Base-by-base conservation (phyloP, 2,797 vertebrate genomes). In the Sebastolobus alascanus region DNA sequence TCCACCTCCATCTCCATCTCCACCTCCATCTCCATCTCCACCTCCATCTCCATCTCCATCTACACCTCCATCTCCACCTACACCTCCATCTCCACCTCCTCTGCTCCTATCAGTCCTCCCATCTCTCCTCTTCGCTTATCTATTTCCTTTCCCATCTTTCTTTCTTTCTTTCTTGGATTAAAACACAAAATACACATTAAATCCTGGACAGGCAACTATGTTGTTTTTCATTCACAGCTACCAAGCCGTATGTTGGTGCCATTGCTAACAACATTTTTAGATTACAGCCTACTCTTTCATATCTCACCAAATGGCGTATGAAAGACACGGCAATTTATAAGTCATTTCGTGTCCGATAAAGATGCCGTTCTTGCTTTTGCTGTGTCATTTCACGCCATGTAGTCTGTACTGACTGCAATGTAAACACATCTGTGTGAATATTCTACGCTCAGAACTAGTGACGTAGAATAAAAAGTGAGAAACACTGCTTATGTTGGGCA, bases 1-100 rank as follows among this genome's bases (percentile, higher is more conserved):
- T 43, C 40, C 40, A 43, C 22, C 68, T 63, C 58, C 54, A 68
- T 74, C 73, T 79, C 71, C 76, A n/a, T n/a, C n/a, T n/a, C n/a
- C n/a, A n/a, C n/a, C n/a, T n/a, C 31, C 31, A 33, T 4, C 31
- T 33, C 31, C 31, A 33, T 33, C 6, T 33, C 31, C 31, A 33
- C 5, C 31, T 31, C 3, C 31, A 31, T 31, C 31, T 31, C 31
- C 31, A 31, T 31, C 31, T 31, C 31, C 1, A 40, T n/a, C n/a
- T n/a, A n/a, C n/a, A n/a, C 2, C 0, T 35, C 33, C 2, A 35
- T 6, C 8, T 40, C n/a, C n/a, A n/a, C n/a, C n/a, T n/a, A n/a
- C n/a, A n/a, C n/a, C n/a, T n/a, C n/a, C n/a, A 56, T 73, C 71
- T 79, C 73, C 75, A 78, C 55, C 69, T 76, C 56, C 68, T 73